phyloP scores from a whole-genome alignment of 2,888 invertebrate species.

The Rhaphigaster nebulosa region DNA sequence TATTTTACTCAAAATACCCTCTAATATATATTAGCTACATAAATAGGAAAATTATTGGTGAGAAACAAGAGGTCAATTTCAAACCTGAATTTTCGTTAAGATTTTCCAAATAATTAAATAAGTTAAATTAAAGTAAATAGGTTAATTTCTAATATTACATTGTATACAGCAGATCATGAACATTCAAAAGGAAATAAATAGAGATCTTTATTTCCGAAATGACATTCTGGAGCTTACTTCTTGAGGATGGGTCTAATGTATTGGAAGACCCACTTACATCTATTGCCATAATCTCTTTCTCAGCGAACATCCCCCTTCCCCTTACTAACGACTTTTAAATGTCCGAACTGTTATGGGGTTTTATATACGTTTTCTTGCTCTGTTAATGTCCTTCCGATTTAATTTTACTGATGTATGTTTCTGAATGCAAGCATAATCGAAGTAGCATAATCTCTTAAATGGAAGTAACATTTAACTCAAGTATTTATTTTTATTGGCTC shows the following conservation, averaged over 20 bases:
- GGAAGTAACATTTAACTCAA: too few species aligned
- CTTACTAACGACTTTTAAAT: slow-evolving; percentile 23
- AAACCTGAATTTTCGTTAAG: too few species aligned
- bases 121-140: too few species aligned
- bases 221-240: background rate
- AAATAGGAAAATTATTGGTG: too few species aligned
- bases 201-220: background rate
- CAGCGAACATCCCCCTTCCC: background rate
- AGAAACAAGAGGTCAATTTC: too few species aligned
- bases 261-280: slow-evolving; percentile 34
- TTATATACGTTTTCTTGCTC: slow-evolving; percentile 9
- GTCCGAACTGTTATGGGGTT: slow-evolving; percentile 15
- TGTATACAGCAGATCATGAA: background rate
- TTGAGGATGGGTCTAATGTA: slow-evolving; percentile 21
- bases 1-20: too few species aligned
- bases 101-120: too few species aligned
- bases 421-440: background rate
- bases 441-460: too few species aligned
- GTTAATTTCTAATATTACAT: background rate
- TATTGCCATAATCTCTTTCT: slow-evolving; percentile 36
- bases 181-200: background rate
- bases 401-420: background rate
- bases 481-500: too few species aligned
- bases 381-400: slow-evolving; percentile 32
- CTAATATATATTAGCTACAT: too few species aligned